phyloP scores from a whole-genome alignment of 2,888 invertebrate genomes.

The Cheilosia pagana region DNA sequence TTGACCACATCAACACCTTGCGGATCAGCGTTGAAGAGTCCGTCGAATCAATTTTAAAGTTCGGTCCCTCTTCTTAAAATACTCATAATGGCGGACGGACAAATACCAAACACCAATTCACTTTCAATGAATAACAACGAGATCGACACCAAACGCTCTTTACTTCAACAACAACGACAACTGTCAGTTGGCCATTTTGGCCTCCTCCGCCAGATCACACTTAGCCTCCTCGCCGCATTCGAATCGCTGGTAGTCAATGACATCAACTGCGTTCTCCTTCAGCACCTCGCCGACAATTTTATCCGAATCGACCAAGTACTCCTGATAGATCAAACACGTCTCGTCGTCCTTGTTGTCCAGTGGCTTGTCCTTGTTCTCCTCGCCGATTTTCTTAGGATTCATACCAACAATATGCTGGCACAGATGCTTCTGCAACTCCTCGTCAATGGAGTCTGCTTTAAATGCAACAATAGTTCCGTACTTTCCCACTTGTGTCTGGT shows the following conservation, averaged over 20 bases:
- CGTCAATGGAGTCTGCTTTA: conserved; percentile 83
- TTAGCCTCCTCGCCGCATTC: conserved; percentile 90
- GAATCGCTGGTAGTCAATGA: conserved; percentile 93
- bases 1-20: too few relatives aligned
- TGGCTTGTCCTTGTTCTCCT: conserved; percentile 86
- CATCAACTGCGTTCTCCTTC: conserved; percentile 86
- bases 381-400: conserved; percentile 91
- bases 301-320: conserved; percentile 92
- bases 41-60: too few relatives aligned
- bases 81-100: background rate
- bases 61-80: background rate
- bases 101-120: background rate
- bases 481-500: conserved; percentile 88
- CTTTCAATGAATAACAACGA: background rate
- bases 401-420: conserved; percentile 97
- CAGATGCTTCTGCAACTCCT: conserved; percentile 87
- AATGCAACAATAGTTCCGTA: conserved; percentile 93
- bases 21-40: too few relatives aligned
- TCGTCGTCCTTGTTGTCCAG: conserved; percentile 89
- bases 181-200: conserved; percentile 77
- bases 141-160: background rate
- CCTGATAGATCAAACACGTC: conserved; percentile 92
- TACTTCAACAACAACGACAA: conserved; percentile 38
- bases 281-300: conserved; percentile 90
- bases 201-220: conserved; percentile 77